A percentile compares a stretch with the other conserved stretches of the same genome.
Conservation (phyloP, 2,888 invertebrate species). For the Pterobdella sp. region DNA sequence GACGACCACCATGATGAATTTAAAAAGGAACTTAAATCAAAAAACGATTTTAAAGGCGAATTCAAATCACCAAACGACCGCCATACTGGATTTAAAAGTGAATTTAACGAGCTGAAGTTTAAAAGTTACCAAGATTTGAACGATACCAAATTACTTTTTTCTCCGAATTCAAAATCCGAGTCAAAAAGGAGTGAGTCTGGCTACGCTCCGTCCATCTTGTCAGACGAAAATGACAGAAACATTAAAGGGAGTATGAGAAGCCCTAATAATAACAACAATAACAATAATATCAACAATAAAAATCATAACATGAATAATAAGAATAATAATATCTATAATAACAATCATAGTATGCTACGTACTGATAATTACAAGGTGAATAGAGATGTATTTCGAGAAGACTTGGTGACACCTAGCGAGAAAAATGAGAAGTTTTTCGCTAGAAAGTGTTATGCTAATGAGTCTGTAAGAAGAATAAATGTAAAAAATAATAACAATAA, state of each 20-base stretch:
- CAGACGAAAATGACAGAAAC: slow-evolving; percentile 1
- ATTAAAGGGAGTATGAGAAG: neutral
- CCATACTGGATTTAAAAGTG: neutral
- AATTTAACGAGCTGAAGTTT: neutral
- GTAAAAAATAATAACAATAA: neutral
- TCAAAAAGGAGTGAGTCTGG: neutral
- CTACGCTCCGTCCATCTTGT: slow-evolving; percentile 5
- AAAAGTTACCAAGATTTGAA: neutral
- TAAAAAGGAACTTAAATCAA: neutral
- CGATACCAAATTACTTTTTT: neutral
- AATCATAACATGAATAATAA: neutral
- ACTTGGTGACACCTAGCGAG: no score
- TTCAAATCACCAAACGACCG: neutral
- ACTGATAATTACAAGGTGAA: neutral
- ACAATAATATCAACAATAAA: neutral
- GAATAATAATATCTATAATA: neutral
- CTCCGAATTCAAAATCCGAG: neutral
- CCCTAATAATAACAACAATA: neutral
- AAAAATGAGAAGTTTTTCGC: no score
- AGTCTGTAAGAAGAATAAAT: no score
- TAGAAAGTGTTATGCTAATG: no score
- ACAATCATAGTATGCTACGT: neutral
- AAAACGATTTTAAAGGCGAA: neutral
- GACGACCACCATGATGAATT: neutral
- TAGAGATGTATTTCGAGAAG: no score